Percentiles rank a stretch among this genome's conserved stretches.
phyloP scores from a whole-genome alignment of 2,888 invertebrate genomes.

The Acanthacorydalis orientalis region DNA sequence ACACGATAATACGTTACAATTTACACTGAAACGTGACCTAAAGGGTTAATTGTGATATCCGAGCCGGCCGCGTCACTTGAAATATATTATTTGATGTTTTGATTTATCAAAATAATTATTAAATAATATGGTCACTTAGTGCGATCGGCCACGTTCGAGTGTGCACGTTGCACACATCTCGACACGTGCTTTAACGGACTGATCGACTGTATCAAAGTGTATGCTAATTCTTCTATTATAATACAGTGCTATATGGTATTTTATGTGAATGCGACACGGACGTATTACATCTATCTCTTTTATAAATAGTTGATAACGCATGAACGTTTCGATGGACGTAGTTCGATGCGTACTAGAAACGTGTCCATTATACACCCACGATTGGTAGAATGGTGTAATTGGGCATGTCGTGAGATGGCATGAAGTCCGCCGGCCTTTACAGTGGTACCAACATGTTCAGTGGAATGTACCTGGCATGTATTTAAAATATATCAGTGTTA shows the following conservation, averaged over 20 bases:
- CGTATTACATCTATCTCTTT: constrained; percentile 9
- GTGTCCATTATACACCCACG: constrained; percentile 27
- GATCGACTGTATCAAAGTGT: constrained; percentile 18
- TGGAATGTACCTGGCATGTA: neutral
- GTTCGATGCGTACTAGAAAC: neutral
- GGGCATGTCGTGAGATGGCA: constrained; percentile 26
- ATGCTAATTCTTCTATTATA: constrained; percentile 31
- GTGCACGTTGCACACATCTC: neutral
- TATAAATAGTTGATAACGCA: neutral
- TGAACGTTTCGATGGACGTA: neutral
- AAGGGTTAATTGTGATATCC: constrained; percentile 7
- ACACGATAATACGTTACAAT: constrained; percentile 6
- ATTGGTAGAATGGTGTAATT: constrained; percentile 21
- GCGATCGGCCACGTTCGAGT: constrained; percentile 15
- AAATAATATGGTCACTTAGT: constrained; percentile 27
- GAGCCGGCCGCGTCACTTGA: constrained; percentile 18
- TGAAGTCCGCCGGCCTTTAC: constrained; percentile 20
- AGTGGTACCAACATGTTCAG: constrained; percentile 17
- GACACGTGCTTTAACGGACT: constrained; percentile 4
- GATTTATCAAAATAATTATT: constrained; percentile 32
- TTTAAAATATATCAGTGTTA: too few relatives aligned
- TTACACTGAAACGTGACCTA: constrained; percentile 8
- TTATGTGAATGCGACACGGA: constrained; percentile 7
- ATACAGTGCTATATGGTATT: constrained; percentile 27
- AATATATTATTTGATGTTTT: constrained; percentile 29